Conservation (phyloP, 2,888 invertebrate species). For the Leptarthrus brevirostris region DNA sequence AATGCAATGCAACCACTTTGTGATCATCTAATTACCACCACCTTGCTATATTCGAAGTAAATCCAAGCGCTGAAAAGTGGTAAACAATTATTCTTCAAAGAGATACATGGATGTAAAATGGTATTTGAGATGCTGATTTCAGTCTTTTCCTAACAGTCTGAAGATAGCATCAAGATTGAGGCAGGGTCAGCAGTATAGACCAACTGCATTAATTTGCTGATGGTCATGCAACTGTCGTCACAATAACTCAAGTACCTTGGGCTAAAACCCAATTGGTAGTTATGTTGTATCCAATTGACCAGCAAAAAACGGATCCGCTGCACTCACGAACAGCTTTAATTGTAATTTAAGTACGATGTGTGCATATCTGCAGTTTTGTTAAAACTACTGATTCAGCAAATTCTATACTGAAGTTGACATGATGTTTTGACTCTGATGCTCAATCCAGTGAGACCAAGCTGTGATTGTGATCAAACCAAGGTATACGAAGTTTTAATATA, state of each 20-base stretch:
- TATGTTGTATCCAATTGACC: not conserved
- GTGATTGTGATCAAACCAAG: not conserved
- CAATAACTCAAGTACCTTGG: not conserved
- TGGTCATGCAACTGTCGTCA: not conserved
- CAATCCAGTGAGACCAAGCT: not conserved
- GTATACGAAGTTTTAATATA: no score
- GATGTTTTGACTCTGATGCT: conserved; percentile 21
- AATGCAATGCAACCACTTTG: conserved; percentile 26
- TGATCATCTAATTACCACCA: conserved; percentile 45
- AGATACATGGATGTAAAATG: not conserved
- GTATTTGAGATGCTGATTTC: not conserved
- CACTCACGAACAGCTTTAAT: conserved; percentile 22
- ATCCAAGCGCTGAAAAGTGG: not conserved
- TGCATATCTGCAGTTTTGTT: conserved; percentile 9
- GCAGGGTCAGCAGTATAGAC: not conserved
- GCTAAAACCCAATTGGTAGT: not conserved
- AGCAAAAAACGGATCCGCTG: not conserved
- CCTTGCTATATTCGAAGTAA: not conserved
- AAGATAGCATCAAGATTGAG: not conserved
- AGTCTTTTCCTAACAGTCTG: not conserved
- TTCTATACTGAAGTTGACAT: not conserved
- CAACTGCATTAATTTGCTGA: not conserved
- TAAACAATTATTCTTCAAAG: not conserved
- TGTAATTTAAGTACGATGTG: conserved; percentile 14
- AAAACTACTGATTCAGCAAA: conserved; percentile 29